Conservation (phyloP, 2,113 vertebrate genomes). For the Antennarius striatus region DNA sequence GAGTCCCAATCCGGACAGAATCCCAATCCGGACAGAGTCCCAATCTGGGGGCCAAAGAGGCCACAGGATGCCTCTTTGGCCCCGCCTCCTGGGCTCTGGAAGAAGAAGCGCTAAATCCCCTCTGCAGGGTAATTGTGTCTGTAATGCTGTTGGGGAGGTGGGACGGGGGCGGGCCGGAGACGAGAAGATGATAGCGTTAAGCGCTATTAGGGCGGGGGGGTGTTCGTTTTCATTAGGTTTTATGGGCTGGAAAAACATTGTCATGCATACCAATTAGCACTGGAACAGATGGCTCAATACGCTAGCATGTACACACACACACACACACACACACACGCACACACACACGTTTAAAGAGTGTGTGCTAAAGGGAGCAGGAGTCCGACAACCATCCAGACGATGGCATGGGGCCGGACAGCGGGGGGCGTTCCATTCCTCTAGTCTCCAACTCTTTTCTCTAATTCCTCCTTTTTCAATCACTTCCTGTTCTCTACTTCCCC, state of each 20-base stretch:
- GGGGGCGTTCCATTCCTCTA: no score
- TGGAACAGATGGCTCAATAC: conserved; percentile 76
- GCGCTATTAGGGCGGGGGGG: conserved; percentile 68
- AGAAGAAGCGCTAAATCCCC: conserved; percentile 30
- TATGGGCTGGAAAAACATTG: conserved; percentile 75
- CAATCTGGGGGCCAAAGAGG: no score
- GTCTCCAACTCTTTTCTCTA: no score
- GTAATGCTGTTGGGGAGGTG: conserved; percentile 43
- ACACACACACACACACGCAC: not conserved
- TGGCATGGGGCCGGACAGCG: conserved; percentile 33
- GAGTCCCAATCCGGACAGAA: no score
- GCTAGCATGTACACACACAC: conserved; percentile 45
- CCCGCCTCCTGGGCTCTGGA: not conserved
- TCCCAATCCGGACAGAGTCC: no score
- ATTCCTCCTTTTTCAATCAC: no score
- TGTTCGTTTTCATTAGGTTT: conserved; percentile 77
- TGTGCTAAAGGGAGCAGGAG: conserved; percentile 1
- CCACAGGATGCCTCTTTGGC: conserved; percentile 1
- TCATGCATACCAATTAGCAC: conserved; percentile 74
- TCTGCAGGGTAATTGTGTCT: conserved; percentile 48
- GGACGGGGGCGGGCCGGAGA: not conserved
- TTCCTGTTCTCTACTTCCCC: no score
- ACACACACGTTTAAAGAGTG: not conserved
- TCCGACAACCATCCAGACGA: conserved; percentile 22
- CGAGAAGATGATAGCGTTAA: conserved; percentile 55